Percentiles rank a stretch among this genome's conserved stretches.
Evolutionary conservation across 2,797 vertebrate genomes (phyloP).

Genomic region (Myotis findleyi): DNA sequence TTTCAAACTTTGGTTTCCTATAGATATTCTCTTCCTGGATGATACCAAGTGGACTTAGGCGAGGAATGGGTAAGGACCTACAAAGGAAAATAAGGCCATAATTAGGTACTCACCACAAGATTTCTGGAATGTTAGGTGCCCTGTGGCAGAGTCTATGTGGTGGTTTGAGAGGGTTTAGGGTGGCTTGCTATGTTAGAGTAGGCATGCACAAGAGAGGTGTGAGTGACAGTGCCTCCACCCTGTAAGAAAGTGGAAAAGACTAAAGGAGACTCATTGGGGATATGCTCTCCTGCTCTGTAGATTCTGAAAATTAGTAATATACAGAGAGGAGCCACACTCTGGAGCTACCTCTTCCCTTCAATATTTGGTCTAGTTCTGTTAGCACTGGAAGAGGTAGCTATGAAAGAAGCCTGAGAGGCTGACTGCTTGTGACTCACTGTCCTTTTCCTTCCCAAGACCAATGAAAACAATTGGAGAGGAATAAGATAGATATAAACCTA

Average conservation of each 20-base stretch:
- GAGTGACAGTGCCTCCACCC: background rate
- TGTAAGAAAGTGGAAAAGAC: background rate
- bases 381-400: background rate
- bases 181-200: background rate
- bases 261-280: background rate
- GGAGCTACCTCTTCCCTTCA: background rate
- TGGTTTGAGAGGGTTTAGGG: background rate
- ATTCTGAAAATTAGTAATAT: background rate
- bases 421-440: background rate
- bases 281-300: background rate
- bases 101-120: background rate
- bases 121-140: background rate
- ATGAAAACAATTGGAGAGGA: background rate
- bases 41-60: background rate
- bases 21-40: constrained; percentile 24
- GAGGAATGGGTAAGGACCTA: background rate
- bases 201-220: background rate
- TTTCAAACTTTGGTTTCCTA: background rate
- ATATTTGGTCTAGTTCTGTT: background rate
- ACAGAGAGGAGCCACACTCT: background rate
- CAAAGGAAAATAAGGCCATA: background rate
- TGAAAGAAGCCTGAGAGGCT: background rate
- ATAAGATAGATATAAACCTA: background rate
- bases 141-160: background rate
- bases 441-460: background rate